Percentiles rank a stretch among this genome's conserved stretches.
Evolutionary conservation across 2,888 invertebrate species (phyloP).

Genomic region (Aricia artaxerxes): DNA sequence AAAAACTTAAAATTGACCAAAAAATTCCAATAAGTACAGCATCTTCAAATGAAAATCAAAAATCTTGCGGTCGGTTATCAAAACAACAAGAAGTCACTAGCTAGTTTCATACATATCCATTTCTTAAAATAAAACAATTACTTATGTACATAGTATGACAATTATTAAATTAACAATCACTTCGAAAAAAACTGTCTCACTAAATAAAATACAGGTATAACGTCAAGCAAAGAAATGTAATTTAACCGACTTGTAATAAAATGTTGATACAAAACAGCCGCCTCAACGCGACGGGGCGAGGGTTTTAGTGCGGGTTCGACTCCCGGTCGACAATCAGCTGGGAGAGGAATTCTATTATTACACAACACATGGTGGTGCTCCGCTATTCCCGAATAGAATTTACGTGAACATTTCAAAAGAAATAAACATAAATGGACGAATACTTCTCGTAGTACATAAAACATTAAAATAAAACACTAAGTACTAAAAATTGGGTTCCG

Average conservation of each 20-base stretch:
- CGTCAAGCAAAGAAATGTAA: not conserved
- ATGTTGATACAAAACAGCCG: not conserved
- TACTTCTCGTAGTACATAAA: no score
- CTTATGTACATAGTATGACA: no score
- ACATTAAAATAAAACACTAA: not conserved
- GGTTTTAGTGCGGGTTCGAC: constrained; percentile 5
- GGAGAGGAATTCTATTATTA: constrained; percentile 19
- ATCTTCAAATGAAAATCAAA: no score
- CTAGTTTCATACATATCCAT: no score
- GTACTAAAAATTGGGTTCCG: not conserved
- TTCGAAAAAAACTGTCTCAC: no score
- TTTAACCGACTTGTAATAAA: not conserved
- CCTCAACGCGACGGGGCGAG: not conserved
- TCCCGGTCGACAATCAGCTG: constrained; percentile 25
- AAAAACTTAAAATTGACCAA: no score
- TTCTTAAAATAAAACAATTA: no score
- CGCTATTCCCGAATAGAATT: not conserved
- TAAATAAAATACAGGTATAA: no score
- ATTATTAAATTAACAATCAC: no score
- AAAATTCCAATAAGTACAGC: no score
- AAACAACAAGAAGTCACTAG: no score
- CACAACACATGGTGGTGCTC: constrained; percentile 14
- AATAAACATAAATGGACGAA: not conserved
- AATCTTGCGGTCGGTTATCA: no score
- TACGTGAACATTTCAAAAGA: not conserved